These are phyloP conservation scores for Argyresthia goedartella DNA, from an alignment of 2,888 invertebrate species.

Conservation along the genomic window DNA sequence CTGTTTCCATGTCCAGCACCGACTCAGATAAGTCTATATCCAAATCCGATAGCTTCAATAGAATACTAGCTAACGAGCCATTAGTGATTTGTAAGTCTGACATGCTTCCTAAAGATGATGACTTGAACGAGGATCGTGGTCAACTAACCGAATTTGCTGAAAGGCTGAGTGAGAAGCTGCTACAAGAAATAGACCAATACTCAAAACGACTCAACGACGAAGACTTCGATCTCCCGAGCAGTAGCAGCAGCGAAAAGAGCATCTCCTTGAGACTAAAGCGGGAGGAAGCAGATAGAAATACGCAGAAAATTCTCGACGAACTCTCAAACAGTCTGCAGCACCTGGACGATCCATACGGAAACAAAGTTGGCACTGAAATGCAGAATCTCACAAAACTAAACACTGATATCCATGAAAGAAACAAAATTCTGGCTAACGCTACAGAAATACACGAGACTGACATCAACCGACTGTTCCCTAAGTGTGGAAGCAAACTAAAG, in stretches of 20 bases:
- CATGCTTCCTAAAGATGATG: conserved; percentile 58
- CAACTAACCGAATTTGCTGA: conserved; percentile 84
- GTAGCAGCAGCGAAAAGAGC: conserved; percentile 64
- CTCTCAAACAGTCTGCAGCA: conserved; percentile 64
- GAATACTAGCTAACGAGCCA: conserved; percentile 62
- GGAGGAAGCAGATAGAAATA: conserved; percentile 59
- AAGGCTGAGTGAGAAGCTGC: conserved; percentile 83
- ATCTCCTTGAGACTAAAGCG: conserved; percentile 62
- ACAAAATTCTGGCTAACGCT: conserved; percentile 67
- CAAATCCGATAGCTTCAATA: conserved; percentile 64
- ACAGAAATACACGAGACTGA: conserved; percentile 63
- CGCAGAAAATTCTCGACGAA: conserved; percentile 60
- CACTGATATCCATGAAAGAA: conserved; percentile 70
- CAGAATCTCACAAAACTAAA: conserved; percentile 70
- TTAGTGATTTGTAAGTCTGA: conserved; percentile 65
- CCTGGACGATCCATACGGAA: conserved; percentile 73
- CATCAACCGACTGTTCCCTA: conserved; percentile 56
- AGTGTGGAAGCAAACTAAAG: conserved; percentile 62
- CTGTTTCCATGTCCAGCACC: conserved; percentile 61
- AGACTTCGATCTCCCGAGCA: conserved; percentile 63
- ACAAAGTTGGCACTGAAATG: conserved; percentile 70
- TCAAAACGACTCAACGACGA: conserved; percentile 65
- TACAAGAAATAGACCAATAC: conserved; percentile 81
- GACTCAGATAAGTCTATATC: conserved; percentile 66
- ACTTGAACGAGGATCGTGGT: conserved; percentile 71